These are phyloP conservation scores for Characodon lateralis DNA, from an alignment of 2,797 vertebrate species.

Conservation along the genomic window DNA sequence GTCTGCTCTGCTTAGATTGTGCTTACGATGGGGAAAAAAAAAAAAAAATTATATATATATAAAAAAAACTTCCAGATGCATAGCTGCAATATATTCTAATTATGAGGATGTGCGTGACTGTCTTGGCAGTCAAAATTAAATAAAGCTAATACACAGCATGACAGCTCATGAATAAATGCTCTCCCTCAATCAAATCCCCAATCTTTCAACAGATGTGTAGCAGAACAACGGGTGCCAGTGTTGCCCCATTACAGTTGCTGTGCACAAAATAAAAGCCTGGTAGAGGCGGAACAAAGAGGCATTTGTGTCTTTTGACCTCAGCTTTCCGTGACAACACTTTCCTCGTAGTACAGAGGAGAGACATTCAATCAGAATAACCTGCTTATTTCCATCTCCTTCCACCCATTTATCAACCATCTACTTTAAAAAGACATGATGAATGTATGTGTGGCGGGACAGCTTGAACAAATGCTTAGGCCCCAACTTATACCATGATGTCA, in stretches of 20 bases:
- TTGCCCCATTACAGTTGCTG: constrained; percentile 48
- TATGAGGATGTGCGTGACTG: no score
- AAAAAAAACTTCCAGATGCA: neutral
- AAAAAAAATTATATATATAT: neutral
- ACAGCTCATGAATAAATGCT: constrained; percentile 57
- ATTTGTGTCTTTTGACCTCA: constrained; percentile 75
- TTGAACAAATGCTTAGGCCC: constrained; percentile 51
- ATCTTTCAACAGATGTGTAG: constrained; percentile 52
- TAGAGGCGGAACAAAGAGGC: constrained; percentile 69
- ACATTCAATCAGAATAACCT: constrained; percentile 58
- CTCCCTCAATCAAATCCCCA: constrained; percentile 46
- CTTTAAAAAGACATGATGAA: constrained; percentile 42
- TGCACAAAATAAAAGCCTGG: constrained; percentile 51
- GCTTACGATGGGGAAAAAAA: constrained; percentile 8
- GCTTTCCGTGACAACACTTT: constrained; percentile 73
- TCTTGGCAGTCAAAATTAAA: constrained; percentile 29
- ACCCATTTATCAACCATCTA: constrained; percentile 65
- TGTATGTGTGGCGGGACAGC: constrained; percentile 3
- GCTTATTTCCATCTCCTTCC: constrained; percentile 65
- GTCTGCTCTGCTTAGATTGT: constrained; percentile 16
- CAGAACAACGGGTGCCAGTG: constrained; percentile 65
- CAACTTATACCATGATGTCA: constrained; percentile 44
- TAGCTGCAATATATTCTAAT: no score
- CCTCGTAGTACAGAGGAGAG: constrained; percentile 61
- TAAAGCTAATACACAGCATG: constrained; percentile 33